Evolutionary conservation across 2,888 invertebrate genomes (phyloP).

Genomic region (Tipula unca): DNA sequence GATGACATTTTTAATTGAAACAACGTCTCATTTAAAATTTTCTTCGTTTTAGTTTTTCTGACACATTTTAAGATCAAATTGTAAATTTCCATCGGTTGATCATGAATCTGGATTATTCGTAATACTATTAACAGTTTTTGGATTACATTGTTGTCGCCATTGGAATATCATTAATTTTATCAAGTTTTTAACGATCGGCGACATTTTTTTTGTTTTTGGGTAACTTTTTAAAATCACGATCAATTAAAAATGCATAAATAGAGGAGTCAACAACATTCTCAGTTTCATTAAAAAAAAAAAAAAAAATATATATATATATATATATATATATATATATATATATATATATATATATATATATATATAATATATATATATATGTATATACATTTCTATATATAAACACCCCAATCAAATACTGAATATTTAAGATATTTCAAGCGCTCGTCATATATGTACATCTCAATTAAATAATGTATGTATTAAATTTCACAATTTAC

Average conservation of each 20-base stretch:
- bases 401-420: neutral
- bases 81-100: too few species aligned
- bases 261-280: neutral
- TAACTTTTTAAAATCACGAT: neutral
- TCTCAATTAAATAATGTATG: neutral
- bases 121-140: too few species aligned
- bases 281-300: neutral
- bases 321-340: too few species aligned
- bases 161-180: neutral
- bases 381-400: neutral
- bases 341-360: too few species aligned
- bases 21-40: too few species aligned
- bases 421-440: neutral
- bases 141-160: neutral
- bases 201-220: neutral
- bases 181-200: neutral
- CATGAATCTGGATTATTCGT: too few species aligned
- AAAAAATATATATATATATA: neutral
- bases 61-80: too few species aligned
- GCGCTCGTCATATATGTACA: neutral
- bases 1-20: too few species aligned
- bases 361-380: neutral
- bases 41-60: too few species aligned
- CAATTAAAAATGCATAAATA: slow-evolving; percentile 14
- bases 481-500: neutral